Evolutionary conservation across 2,113 vertebrate genomes (phyloP).

Genomic region (Bettongia penicillata): DNA sequence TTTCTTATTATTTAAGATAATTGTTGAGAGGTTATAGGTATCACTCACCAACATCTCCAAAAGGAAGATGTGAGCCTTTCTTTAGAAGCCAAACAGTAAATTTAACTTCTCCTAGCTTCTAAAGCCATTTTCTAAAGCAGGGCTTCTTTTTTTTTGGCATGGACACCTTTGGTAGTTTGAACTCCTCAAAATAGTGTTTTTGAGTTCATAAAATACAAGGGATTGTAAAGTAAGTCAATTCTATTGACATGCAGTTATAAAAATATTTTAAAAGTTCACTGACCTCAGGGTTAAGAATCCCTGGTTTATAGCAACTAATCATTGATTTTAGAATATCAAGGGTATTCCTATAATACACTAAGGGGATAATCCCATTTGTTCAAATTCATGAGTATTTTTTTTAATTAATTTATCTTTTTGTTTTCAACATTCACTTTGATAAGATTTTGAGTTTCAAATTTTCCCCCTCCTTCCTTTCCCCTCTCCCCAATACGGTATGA

Average conservation of each 20-base stretch:
- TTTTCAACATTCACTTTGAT: too few relatives aligned
- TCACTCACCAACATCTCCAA: neutral
- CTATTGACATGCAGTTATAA: neutral
- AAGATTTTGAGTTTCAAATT: constrained; percentile 16
- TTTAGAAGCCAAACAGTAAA: neutral
- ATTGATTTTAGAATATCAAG: neutral
- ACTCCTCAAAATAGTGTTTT: neutral
- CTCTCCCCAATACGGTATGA: too few relatives aligned
- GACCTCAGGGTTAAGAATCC: neutral
- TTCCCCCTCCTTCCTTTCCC: too few relatives aligned
- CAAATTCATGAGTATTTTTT: neutral
- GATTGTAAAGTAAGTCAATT: neutral
- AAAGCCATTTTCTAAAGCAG: neutral
- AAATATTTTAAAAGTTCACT: neutral
- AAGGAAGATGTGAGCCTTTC: neutral
- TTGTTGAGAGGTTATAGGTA: constrained; percentile 12
- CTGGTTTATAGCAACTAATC: neutral
- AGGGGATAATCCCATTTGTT: neutral
- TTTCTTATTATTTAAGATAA: neutral
- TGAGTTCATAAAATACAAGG: neutral
- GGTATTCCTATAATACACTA: neutral
- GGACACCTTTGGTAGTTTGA: neutral
- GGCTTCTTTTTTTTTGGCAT: neutral
- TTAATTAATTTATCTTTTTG: too few relatives aligned
- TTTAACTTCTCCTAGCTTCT: constrained; percentile 13